Evolutionary conservation across 2,113 vertebrate genomes (phyloP).

Genomic region (chimpanzee (Pan troglodytes)): NHGRI_mPanTro3-v2.1_pri NC_072403.2:87316001-87316500

Average conservation of each 20-base stretch:
- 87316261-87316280: neutral
- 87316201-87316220: neutral
- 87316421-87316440: neutral
- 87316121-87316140: neutral
- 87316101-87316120: neutral
- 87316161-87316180: neutral
- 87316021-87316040: neutral
- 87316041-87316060: neutral
- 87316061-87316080: neutral
- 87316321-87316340: neutral
- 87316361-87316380: neutral
- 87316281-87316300: neutral
- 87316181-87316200: neutral
- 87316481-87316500: neutral
- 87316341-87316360: neutral
- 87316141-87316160: neutral
- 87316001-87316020: neutral
- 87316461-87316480: neutral
- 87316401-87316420: neutral
- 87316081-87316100: neutral
- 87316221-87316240: neutral
- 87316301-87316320: neutral
- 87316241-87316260: neutral
- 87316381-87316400: neutral
- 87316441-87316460: neutral